Conservation (phyloP, 2,797 vertebrate species). For the Ctenopoma multispine region DNA sequence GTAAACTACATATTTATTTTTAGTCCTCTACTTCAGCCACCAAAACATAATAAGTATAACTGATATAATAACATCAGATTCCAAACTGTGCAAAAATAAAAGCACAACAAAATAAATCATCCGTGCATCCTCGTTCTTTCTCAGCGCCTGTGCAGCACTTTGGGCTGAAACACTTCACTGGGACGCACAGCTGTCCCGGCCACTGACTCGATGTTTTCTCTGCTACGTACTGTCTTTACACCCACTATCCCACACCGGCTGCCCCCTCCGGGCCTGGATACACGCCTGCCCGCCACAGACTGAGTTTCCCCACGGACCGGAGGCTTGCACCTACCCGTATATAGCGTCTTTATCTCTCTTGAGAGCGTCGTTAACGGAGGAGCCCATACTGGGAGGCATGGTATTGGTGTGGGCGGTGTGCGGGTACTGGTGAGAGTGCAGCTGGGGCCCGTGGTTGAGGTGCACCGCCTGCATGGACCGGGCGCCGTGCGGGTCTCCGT, state of each 20-base stretch:
- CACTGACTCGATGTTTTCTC: conserved; percentile 16
- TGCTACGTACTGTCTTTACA: conserved; percentile 17
- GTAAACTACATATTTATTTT: not conserved
- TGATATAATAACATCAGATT: not conserved
- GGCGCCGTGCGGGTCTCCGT: conserved; percentile 97
- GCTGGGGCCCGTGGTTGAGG: conserved; percentile 97
- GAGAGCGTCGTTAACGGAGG: conserved; percentile 99
- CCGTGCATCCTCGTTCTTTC: conserved; percentile 8
- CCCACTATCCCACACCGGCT: conserved; percentile 29
- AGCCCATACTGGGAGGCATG: conserved; percentile 97
- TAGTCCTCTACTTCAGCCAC: conserved; percentile 3
- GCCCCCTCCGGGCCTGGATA: conserved; percentile 42
- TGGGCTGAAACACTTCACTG: conserved; percentile 11
- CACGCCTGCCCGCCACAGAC: conserved; percentile 35
- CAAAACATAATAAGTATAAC: conserved; percentile 20
- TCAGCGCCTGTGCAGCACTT: conserved; percentile 32
- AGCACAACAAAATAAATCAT: not conserved
- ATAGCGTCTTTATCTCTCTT: conserved; percentile 99
- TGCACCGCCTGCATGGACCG: conserved; percentile 98
- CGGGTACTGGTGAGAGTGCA: conserved; percentile 98
- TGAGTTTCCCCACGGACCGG: conserved; percentile 30
- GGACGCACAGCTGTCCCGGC: conserved; percentile 27
- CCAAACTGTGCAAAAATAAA: conserved; percentile 24
- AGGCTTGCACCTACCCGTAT: conserved; percentile 92
- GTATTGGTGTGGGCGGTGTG: conserved; percentile 97